Evolutionary conservation across 2,888 invertebrate genomes (phyloP).

Genomic region (Apodemia duryi): DNA sequence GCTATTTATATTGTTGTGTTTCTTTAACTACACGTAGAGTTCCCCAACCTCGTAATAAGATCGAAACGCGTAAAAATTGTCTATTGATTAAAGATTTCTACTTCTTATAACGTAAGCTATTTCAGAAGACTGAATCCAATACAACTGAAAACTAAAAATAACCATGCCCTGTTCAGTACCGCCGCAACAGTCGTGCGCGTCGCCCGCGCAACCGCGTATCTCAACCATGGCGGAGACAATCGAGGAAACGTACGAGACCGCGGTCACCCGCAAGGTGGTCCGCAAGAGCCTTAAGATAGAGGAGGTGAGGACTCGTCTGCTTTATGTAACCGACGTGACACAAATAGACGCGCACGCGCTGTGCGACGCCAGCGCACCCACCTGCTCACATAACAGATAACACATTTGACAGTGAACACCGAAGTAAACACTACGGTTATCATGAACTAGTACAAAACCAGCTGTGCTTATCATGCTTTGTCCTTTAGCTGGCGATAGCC

Average conservation of each 20-base stretch:
- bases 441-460: conserved; percentile 29
- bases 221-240: conserved; percentile 83
- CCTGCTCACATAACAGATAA: conserved; percentile 72
- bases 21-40: background rate
- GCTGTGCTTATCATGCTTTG: conserved; percentile 21
- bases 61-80: background rate
- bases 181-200: conserved; percentile 71
- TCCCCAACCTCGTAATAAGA: background rate
- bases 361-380: conserved; percentile 47
- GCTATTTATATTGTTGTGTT: conserved; percentile 6
- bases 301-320: conserved; percentile 81
- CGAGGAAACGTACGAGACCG: conserved; percentile 84
- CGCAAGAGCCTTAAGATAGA: conserved; percentile 85
- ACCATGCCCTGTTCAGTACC: conserved; percentile 67
- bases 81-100: background rate
- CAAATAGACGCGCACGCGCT: conserved; percentile 51
- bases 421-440: conserved; percentile 58
- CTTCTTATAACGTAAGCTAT: background rate
- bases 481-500: conserved; percentile 39
- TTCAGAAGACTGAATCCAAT: background rate
- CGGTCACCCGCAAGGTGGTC: conserved; percentile 84
- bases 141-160: conserved; percentile 51
- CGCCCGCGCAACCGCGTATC: conserved; percentile 70
- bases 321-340: conserved; percentile 70
- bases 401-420: conserved; percentile 71